A percentile compares a stretch with the other conserved stretches of the same genome.
Evolutionary conservation across 2,113 vertebrate species (phyloP).

Genomic region (Phoxinus phoxinus): DNA sequence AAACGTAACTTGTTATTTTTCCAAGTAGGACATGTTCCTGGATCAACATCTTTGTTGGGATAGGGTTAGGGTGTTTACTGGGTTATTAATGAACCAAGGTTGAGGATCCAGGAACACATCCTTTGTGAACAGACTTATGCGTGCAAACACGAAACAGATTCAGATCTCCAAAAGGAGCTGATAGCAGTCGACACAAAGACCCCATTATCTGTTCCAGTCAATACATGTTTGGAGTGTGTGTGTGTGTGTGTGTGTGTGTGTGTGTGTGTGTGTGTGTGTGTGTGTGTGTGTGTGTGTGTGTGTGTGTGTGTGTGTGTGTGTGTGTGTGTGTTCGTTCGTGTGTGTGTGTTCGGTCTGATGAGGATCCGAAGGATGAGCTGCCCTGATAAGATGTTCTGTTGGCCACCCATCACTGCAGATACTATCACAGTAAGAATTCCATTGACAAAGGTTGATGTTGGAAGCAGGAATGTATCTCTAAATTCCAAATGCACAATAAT

Average conservation of each 20-base stretch:
- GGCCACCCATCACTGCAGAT: slow-evolving; percentile 38
- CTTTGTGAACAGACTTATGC: slow-evolving; percentile 45
- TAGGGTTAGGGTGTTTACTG: neutral
- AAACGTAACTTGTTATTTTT: neutral
- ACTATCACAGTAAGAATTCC: slow-evolving; percentile 23
- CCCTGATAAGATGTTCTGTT: slow-evolving; percentile 34
- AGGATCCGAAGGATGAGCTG: neutral
- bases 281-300: slow-evolving; percentile 10
- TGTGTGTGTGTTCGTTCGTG: slow-evolving; percentile 14
- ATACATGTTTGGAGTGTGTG: slow-evolving; percentile 31
- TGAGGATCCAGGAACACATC: neutral
- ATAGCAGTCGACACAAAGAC: slow-evolving; percentile 44
- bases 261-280: neutral
- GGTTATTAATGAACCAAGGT: slow-evolving; percentile 1
- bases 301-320: slow-evolving; percentile 15
- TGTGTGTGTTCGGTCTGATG: slow-evolving; percentile 24
- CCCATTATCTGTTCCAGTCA: slow-evolving; percentile 33
- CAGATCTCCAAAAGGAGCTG: slow-evolving; percentile 51
- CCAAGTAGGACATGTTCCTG: neutral
- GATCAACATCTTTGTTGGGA: neutral
- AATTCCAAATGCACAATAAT: neutral
- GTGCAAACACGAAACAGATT: slow-evolving; percentile 48
- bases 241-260: neutral
- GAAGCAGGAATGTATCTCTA: neutral
- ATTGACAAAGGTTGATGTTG: neutral